Percentiles rank a stretch among this genome's conserved stretches.
These are phyloP conservation scores for Coleophora deauratella DNA, from an alignment of 2,888 invertebrate genomes.

Conservation along the genomic window DNA sequence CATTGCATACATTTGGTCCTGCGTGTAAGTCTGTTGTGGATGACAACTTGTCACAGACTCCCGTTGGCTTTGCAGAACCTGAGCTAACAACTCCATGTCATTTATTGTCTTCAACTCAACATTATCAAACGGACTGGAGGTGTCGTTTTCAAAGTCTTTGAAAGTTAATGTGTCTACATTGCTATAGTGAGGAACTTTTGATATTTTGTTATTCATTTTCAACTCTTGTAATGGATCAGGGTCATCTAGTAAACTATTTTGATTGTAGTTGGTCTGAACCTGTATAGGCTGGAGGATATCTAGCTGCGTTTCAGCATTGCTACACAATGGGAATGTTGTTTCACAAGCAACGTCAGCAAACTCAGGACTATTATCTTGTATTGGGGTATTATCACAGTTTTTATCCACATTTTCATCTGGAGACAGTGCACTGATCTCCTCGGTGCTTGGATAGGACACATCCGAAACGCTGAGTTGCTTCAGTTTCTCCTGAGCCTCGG, in stretches of 20 bases:
- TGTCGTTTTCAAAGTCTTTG: constrained; percentile 93
- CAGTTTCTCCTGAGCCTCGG: constrained; percentile 65
- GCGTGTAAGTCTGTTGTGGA: constrained; percentile 28
- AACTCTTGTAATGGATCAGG: constrained; percentile 58
- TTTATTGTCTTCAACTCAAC: constrained; percentile 94
- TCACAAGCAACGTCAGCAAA: constrained; percentile 26
- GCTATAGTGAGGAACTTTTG: constrained; percentile 38
- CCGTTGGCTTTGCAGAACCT: constrained; percentile 76
- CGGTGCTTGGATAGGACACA: constrained; percentile 76
- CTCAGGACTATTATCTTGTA: constrained; percentile 32
- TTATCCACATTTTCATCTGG: constrained; percentile 62
- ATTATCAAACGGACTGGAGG: constrained; percentile 94
- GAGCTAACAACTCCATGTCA: constrained; percentile 91
- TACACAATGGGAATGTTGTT: constrained; percentile 28
- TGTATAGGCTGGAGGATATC: constrained; percentile 64
- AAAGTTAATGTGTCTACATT: constrained; percentile 65
- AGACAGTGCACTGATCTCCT: constrained; percentile 72
- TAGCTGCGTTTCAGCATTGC: constrained; percentile 35
- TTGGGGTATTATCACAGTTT: constrained; percentile 43
- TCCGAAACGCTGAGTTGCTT: constrained; percentile 73
- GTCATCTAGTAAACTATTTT: constrained; percentile 55
- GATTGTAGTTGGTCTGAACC: constrained; percentile 47
- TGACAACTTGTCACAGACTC: constrained; percentile 39
- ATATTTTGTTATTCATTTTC: constrained; percentile 45
- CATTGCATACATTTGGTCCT: constrained; percentile 36